Base-by-base conservation (phyloP, 2,888 invertebrate species). In the Heterodera filipjevi region DNA sequence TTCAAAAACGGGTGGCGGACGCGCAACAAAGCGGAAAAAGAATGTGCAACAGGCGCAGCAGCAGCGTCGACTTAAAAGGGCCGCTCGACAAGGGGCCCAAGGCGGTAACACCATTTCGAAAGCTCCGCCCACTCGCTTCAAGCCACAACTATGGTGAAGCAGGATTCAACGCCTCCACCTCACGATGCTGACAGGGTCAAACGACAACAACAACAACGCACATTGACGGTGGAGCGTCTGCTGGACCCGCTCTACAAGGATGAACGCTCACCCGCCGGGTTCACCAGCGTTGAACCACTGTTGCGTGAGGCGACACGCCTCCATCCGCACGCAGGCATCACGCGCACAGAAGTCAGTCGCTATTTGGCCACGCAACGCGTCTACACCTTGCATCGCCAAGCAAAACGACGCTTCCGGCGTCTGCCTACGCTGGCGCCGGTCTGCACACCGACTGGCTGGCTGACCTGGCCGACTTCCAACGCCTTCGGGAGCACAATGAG, bases 211-310 rank as follows among this genome's bases (percentile, higher is more conserved):
- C n/a, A n/a, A n/a, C 30, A n/a, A n/a, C 30, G 39, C 27, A 10
- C 27, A 30, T 30, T 27, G 44, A 59, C 66, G 19, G 49, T 77
- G 16, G 59, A 59, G n/a, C n/a, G n/a, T 22, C 22, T 77, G 27
- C 66, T 77, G 19, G 33, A 73, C 27, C 77, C 46, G 10, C 12
- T 77, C 3, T 77, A 77, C 66, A 77, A 70, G 73, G 72, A 72
- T 59, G 27, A 75, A 19, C 33, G 33, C 22, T 76, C 76, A 5
- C n/a, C 76, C 19, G 71, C 76, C 22, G 70, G 77, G 22, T 77
- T 53, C 32, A 53, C 77, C 1, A 33, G 44, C 5, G 35, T 64
- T 22, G 77, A 53, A 32, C 77, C 59, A 2, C 33, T 77, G 44
- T 22, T 76, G 1, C 53, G 77, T 0, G 73, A 44, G 46, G 77